Conservation (phyloP, 2,797 vertebrate genomes). For the Arrhamphus sclerolepis region DNA sequence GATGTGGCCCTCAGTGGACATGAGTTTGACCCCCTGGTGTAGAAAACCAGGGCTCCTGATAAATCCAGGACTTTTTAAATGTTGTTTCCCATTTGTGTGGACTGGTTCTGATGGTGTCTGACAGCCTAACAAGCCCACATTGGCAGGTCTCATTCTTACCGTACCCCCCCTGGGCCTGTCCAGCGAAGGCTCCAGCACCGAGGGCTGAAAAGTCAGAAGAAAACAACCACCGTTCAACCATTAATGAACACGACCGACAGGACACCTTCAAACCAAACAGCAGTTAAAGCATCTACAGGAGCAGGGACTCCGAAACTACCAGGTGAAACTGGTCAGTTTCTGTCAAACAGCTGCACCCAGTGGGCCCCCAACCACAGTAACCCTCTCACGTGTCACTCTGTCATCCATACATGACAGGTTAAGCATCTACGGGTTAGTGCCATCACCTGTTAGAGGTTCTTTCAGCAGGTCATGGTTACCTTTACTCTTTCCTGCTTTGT, state of each 20-base stretch:
- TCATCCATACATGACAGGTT: constrained; percentile 14
- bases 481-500: constrained; percentile 73
- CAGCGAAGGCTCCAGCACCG: constrained; percentile 54
- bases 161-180: constrained; percentile 58
- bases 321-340: constrained; percentile 39
- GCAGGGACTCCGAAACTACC: constrained; percentile 38
- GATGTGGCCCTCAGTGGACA: too few relatives aligned
- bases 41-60: too few relatives aligned
- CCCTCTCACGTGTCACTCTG: constrained; percentile 32
- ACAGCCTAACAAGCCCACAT: not conserved
- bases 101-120: not conserved
- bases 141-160: constrained; percentile 48
- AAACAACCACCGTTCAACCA: not conserved
- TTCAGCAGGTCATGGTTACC: constrained; percentile 60
- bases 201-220: constrained; percentile 50
- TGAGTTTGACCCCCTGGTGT: too few relatives aligned
- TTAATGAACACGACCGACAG: not conserved
- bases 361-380: constrained; percentile 31
- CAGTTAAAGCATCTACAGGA: constrained; percentile 38
- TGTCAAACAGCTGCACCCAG: constrained; percentile 61
- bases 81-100: not conserved
- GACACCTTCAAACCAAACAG: not conserved
- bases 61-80: too few relatives aligned
- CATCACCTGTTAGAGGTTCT: constrained; percentile 11
- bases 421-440: constrained; percentile 55